Conservation (phyloP, 2,888 invertebrate genomes). For the Drosophila nigricruria region DNA sequence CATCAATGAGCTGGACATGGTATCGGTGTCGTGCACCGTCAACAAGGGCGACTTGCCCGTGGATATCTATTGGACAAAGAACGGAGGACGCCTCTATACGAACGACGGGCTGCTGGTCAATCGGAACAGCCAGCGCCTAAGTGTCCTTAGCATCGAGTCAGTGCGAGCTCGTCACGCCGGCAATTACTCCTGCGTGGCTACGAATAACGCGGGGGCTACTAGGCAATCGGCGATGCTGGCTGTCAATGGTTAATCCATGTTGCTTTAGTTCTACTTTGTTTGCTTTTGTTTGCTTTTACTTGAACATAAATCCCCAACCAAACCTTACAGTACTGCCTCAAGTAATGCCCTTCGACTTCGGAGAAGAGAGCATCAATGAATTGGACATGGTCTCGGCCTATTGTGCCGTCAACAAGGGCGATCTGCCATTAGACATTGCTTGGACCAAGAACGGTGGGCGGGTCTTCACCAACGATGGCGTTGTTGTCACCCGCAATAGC, state of each 20-base stretch:
- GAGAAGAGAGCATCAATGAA: slow-evolving; percentile 89
- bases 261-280: slow-evolving; percentile 22
- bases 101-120: slow-evolving; percentile 87
- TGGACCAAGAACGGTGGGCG: slow-evolving; percentile 88
- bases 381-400: slow-evolving; percentile 89
- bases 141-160: slow-evolving; percentile 88
- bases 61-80: slow-evolving; percentile 90
- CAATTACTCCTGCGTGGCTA: slow-evolving; percentile 88
- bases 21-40: slow-evolving; percentile 90
- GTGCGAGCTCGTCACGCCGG: slow-evolving; percentile 88
- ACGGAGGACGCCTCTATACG: slow-evolving; percentile 85
- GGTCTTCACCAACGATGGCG: slow-evolving; percentile 86
- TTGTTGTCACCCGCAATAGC: slow-evolving; percentile 87
- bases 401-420: slow-evolving; percentile 91
- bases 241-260: slow-evolving; percentile 86
- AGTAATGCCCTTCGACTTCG: slow-evolving; percentile 91
- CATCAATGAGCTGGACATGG: slow-evolving; percentile 89
- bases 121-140: slow-evolving; percentile 88
- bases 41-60: slow-evolving; percentile 92
- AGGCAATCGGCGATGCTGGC: slow-evolving; percentile 87
- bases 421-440: slow-evolving; percentile 90
- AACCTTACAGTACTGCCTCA: slow-evolving; percentile 51
- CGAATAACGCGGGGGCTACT: slow-evolving; percentile 87
- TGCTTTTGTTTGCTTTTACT: slow-evolving; percentile 42
- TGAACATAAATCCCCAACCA: slow-evolving; percentile 11